Conservation (phyloP, 2,113 vertebrate genomes). For the Stigmatopora nigra region DNA sequence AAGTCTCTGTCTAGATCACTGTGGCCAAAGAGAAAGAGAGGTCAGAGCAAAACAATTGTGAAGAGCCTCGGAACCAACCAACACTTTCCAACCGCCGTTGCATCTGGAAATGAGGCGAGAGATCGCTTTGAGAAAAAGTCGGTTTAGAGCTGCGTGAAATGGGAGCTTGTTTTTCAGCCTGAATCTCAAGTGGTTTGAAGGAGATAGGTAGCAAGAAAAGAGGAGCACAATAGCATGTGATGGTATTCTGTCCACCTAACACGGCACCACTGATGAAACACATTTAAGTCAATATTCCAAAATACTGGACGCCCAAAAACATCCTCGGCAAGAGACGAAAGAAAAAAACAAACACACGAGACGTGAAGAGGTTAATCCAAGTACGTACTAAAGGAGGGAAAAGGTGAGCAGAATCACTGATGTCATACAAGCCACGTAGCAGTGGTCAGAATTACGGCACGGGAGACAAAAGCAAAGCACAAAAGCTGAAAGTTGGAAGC, state of each 20-base stretch:
- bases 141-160: slow-evolving; percentile 28
- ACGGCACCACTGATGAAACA: slow-evolving; percentile 40
- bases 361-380: slow-evolving; percentile 49
- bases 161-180: slow-evolving; percentile 34
- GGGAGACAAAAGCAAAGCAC: slow-evolving; percentile 48
- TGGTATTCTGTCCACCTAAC: slow-evolving; percentile 45
- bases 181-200: slow-evolving; percentile 28
- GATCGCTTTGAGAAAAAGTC: slow-evolving; percentile 35
- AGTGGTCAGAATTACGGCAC: slow-evolving; percentile 41
- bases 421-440: slow-evolving; percentile 55
- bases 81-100: slow-evolving; percentile 22
- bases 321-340: slow-evolving; percentile 35
- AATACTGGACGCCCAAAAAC: slow-evolving; percentile 22
- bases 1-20: slow-evolving; percentile 99
- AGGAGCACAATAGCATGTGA: slow-evolving; percentile 46
- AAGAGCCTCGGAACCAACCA: slow-evolving; percentile 49
- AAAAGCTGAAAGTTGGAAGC: slow-evolving; percentile 41
- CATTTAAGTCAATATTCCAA: slow-evolving; percentile 44
- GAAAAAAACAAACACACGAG: slow-evolving; percentile 37
- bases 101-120: slow-evolving; percentile 18
- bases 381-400: slow-evolving; percentile 36
- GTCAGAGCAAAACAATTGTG: slow-evolving; percentile 59
- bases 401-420: slow-evolving; percentile 55
- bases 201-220: slow-evolving; percentile 34
- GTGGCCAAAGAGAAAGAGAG: slow-evolving; percentile 72